These are phyloP conservation scores for Phoenoteleia sp. DNA, from an alignment of 2,888 invertebrate species.

Conservation along the genomic window DNA sequence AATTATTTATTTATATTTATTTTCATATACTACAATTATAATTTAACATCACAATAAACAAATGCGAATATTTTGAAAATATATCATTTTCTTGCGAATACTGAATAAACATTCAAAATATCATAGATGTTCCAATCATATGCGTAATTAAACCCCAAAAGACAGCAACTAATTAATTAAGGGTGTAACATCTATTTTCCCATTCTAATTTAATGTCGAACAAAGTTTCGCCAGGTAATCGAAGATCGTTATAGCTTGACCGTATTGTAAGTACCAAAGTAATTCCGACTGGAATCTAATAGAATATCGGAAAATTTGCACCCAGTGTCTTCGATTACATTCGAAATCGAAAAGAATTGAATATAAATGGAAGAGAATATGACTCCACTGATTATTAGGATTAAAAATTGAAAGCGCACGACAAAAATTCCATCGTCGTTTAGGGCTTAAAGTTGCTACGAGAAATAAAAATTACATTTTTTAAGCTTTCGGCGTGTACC, in stretches of 20 bases:
- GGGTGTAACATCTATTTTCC: background rate
- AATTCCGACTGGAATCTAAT: constrained; percentile 19
- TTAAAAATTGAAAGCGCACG: background rate
- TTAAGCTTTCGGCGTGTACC: background rate
- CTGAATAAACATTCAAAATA: too few species aligned
- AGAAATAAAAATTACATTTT: background rate
- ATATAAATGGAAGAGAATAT: constrained; percentile 23
- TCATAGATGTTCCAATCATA: too few species aligned
- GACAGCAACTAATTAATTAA: background rate
- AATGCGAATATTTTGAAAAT: too few species aligned
- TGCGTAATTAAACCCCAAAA: background rate
- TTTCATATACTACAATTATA: too few species aligned
- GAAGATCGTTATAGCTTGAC: constrained; percentile 46
- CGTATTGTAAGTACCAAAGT: constrained; percentile 46
- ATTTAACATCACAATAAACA: too few species aligned
- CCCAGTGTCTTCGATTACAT: constrained; percentile 2
- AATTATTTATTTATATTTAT: too few species aligned
- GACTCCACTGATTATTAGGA: constrained; percentile 2
- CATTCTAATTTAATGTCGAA: constrained; percentile 2
- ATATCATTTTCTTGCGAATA: too few species aligned
- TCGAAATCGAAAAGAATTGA: constrained; percentile 30
- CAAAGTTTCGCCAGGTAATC: constrained; percentile 47
- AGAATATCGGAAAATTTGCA: constrained; percentile 37
- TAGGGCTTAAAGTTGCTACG: background rate
- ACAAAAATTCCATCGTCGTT: background rate